phyloP scores from a whole-genome alignment of 1,140 invertebrate species.

The Neotoxoptera formosana region DNA sequence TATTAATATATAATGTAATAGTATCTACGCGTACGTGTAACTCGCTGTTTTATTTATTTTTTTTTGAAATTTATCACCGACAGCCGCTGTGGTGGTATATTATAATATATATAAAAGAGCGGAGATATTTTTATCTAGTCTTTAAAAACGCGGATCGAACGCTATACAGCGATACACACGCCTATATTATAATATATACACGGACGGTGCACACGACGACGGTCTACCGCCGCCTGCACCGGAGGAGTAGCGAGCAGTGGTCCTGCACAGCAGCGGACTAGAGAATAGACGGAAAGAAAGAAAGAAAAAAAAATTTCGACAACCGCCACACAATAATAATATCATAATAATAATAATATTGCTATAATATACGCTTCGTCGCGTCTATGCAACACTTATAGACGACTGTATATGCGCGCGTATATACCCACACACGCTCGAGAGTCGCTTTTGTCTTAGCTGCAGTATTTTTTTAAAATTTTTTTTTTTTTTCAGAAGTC shows the following conservation, averaged over 20 bases:
- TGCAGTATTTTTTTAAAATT: neutral
- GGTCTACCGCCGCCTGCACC: neutral
- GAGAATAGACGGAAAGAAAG: neutral
- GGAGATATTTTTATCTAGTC: slow-evolving; percentile 30
- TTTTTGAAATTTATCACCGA: slow-evolving; percentile 30
- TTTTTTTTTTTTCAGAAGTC: neutral
- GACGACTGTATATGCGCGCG: neutral
- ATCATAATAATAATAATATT: neutral
- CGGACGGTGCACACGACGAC: neutral
- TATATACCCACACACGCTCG: neutral
- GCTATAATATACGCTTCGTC: slow-evolving; percentile 9
- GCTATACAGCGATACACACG: neutral
- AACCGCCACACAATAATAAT: neutral
- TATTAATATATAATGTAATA: neutral
- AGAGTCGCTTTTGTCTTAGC: slow-evolving; percentile 15
- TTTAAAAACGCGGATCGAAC: neutral
- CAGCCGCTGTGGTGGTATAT: neutral
- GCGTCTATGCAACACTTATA: neutral
- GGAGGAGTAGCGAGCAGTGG: neutral
- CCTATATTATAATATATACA: too few species aligned
- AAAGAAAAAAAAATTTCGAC: neutral
- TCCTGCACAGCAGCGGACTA: neutral
- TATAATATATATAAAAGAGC: neutral
- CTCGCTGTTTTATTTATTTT: neutral
- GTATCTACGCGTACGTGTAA: neutral